Evolutionary conservation across 2,888 invertebrate genomes (phyloP).

Genomic region (Callyntrura guangdongensis): DNA sequence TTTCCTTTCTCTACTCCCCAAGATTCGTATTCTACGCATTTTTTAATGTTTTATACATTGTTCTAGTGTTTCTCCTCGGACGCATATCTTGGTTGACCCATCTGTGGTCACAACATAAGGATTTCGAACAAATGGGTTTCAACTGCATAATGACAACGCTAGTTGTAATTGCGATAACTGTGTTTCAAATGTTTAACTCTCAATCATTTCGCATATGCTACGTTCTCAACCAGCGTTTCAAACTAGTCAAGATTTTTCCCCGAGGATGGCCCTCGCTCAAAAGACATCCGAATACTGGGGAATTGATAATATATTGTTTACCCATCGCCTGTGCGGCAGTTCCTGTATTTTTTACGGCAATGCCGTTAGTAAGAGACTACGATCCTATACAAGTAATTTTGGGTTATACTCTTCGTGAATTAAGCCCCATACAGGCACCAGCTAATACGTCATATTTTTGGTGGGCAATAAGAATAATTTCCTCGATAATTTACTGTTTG

Average conservation of each 20-base stretch:
- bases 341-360: background rate
- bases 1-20: background rate
- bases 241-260: background rate
- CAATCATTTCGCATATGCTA: constrained; percentile 6
- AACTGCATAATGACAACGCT: too few species aligned
- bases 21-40: background rate
- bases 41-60: background rate
- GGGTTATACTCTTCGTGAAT: background rate
- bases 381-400: background rate
- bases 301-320: background rate
- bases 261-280: background rate
- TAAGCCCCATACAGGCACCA: background rate
- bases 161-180: background rate
- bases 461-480: background rate
- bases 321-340: background rate
- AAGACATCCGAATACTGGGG: background rate
- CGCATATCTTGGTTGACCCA: background rate
- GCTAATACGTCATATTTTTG: too few species aligned
- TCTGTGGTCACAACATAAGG: background rate
- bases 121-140: background rate
- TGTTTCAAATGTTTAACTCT: background rate
- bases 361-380: background rate
- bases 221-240: background rate
- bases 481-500: background rate
- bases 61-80: background rate